phyloP scores from a whole-genome alignment of 64 coral and sea anemone species.

The Hydrozoanthus tunicans region DNA sequence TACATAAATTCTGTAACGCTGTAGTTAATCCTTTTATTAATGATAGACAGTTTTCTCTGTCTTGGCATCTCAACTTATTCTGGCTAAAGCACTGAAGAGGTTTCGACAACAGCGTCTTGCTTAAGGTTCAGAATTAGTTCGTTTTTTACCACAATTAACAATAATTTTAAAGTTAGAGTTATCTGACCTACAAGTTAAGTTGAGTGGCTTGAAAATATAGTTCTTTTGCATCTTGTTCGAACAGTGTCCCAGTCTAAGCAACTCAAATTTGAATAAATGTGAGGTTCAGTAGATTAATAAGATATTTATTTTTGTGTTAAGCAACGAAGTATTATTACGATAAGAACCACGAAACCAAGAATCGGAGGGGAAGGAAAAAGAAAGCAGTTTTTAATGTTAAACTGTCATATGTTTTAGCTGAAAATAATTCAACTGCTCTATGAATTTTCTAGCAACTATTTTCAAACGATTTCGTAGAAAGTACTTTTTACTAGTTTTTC shows the following conservation, averaged over 20 bases:
- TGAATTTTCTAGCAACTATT: not conserved
- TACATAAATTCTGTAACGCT: too few relatives aligned
- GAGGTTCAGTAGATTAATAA: too few relatives aligned
- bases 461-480: not conserved
- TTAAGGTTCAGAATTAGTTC: not conserved
- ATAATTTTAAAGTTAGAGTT: not conserved
- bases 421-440: not conserved
- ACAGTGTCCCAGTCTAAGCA: not conserved
- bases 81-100: too few relatives aligned
- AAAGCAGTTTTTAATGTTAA: not conserved
- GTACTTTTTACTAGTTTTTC: not conserved
- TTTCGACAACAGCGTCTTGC: not conserved
- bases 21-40: too few relatives aligned
- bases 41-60: too few relatives aligned
- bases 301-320: too few relatives aligned
- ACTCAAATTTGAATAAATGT: too few relatives aligned
- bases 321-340: not conserved
- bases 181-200: not conserved
- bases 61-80: too few relatives aligned
- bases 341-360: not conserved
- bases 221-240: not conserved
- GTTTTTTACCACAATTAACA: not conserved
- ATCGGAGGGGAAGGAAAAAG: conserved; percentile 16
- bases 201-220: not conserved
- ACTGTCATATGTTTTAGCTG: not conserved